phyloP scores from a whole-genome alignment of 2,113 vertebrate species.

The Bujurquina vittata region DNA sequence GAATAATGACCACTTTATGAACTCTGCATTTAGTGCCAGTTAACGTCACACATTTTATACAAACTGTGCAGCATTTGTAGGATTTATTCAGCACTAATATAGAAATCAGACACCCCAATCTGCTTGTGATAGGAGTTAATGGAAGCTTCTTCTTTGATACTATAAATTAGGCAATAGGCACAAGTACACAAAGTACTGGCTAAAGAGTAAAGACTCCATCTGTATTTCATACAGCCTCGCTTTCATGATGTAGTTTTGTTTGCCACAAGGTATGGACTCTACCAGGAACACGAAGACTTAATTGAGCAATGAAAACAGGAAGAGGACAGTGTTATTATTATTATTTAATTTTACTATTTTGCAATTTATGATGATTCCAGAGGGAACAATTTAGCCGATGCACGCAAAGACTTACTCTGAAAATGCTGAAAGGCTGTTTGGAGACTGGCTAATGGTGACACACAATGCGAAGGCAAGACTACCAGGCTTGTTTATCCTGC shows the following conservation, averaged over 20 bases:
- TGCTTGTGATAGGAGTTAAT: neutral
- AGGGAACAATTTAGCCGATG: neutral
- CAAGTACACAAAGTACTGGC: too few relatives aligned
- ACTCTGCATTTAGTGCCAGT: constrained; percentile 11
- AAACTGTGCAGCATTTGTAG: neutral
- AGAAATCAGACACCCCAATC: constrained; percentile 11
- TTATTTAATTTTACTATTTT: neutral
- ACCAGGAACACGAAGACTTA: neutral
- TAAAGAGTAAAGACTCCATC: too few relatives aligned
- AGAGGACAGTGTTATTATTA: neutral
- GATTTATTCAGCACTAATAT: neutral
- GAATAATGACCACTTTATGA: constrained; percentile 27
- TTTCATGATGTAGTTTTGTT: neutral
- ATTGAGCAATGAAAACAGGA: neutral
- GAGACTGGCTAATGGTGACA: neutral
- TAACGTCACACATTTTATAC: constrained; percentile 29
- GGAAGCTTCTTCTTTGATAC: constrained; percentile 8
- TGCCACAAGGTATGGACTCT: neutral
- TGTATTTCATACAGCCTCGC: too few relatives aligned
- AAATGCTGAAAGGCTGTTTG: neutral
- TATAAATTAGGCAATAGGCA: neutral
- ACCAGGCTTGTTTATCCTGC: neutral
- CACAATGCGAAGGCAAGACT: neutral
- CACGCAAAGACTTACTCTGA: neutral
- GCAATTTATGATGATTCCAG: neutral